Evolutionary conservation across 2,797 vertebrate genomes (phyloP).

Genomic region (Falco novaeseelandiae): DNA sequence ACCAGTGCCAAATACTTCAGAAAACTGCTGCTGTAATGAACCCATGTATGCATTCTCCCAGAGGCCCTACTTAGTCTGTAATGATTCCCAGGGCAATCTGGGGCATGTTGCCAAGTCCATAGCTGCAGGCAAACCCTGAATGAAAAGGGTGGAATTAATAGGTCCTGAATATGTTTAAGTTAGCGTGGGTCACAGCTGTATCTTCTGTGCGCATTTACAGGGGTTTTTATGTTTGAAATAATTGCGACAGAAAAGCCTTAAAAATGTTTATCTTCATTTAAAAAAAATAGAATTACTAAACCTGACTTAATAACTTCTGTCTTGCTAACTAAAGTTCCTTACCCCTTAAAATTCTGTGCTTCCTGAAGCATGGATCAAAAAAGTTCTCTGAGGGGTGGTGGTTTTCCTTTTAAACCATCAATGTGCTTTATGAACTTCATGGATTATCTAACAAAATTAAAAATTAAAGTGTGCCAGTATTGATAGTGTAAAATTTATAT

Average conservation of each 20-base stretch:
- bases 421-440: background rate
- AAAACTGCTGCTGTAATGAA: constrained; percentile 29
- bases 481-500: background rate
- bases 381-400: background rate
- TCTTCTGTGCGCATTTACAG: background rate
- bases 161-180: background rate
- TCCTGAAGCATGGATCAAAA: background rate
- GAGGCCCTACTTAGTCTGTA: constrained; percentile 21
- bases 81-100: background rate
- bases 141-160: constrained; percentile 14
- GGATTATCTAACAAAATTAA: background rate
- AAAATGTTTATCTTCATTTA: background rate
- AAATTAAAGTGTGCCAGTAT: background rate
- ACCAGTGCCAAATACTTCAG: constrained; percentile 4
- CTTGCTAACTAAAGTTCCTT: background rate
- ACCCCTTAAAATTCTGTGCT: background rate
- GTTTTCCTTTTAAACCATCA: background rate
- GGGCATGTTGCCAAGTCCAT: constrained; percentile 11
- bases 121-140: constrained; percentile 18
- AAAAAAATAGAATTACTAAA: background rate
- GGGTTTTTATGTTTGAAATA: background rate
- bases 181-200: background rate
- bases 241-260: background rate
- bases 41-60: constrained; percentile 4
- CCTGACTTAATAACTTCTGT: background rate